Evolutionary conservation across 2,113 vertebrate genomes (phyloP).

Genomic region (Macroglossus sobrinus): DNA sequence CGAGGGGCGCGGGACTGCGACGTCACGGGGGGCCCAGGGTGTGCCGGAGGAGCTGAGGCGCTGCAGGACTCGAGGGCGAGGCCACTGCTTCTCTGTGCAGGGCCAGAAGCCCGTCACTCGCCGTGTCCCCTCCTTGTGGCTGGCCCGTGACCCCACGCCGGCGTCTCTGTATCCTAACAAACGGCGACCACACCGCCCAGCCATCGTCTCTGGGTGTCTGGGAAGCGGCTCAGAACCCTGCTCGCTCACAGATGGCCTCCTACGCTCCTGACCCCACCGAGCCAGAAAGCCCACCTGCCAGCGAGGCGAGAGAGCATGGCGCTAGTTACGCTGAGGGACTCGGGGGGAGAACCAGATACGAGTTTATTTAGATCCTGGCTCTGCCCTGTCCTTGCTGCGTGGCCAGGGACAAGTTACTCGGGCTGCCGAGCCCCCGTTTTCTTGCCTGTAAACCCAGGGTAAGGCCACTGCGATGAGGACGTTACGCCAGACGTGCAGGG

Average conservation of each 20-base stretch:
- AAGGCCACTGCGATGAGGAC: background rate
- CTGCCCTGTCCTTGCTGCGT: background rate
- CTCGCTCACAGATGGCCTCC: background rate
- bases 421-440: background rate
- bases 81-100: background rate
- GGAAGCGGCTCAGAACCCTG: background rate
- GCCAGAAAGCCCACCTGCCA: background rate
- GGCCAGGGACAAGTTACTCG: background rate
- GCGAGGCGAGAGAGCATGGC: background rate
- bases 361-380: background rate
- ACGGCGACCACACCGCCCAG: background rate
- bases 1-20: background rate
- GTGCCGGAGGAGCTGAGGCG: too few relatives aligned
- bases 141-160: background rate
- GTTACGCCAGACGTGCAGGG: background rate
- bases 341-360: too few relatives aligned
- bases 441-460: background rate
- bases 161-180: background rate
- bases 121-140: background rate
- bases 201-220: background rate
- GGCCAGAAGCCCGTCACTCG: background rate
- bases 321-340: background rate
- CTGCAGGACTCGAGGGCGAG: background rate
- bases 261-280: background rate
- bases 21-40: accelerated